These are phyloP conservation scores for Scaptomyza pallida DNA, from an alignment of 1,140 invertebrate species.

Conservation along the genomic window DNA sequence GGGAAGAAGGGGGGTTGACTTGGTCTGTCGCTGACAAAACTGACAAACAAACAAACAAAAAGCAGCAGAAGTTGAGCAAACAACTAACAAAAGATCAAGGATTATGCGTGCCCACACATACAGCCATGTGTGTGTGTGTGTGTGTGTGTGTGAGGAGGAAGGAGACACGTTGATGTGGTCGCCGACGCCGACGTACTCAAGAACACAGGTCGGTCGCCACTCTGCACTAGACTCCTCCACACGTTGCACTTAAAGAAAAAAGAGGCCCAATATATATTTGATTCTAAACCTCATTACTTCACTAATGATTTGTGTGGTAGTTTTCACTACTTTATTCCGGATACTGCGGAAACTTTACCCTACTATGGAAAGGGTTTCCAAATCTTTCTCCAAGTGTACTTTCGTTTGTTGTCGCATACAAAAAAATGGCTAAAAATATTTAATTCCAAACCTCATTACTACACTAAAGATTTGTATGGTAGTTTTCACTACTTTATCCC, in stretches of 20 bases:
- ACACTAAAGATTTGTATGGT: no score
- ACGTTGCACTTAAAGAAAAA: not conserved
- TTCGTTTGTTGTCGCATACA: no score
- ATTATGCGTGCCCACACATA: conserved; percentile 66
- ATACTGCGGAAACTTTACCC: no score
- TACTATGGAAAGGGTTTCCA: no score
- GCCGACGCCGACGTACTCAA: conserved; percentile 17
- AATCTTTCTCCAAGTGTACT: no score
- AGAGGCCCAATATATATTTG: no score
- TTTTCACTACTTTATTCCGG: no score
- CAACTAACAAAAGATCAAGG: conserved; percentile 81
- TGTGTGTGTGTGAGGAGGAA: conserved; percentile 26
- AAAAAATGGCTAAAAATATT: no score
- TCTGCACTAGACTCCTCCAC: conserved; percentile 3
- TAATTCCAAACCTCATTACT: no score
- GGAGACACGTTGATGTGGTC: conserved; percentile 23
- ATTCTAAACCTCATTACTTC: no score
- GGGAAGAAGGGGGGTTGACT: conserved; percentile 26
- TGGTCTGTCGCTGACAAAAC: conserved; percentile 25
- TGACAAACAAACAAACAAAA: conserved; percentile 24
- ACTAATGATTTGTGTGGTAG: no score
- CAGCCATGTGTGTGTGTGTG: conserved; percentile 7
- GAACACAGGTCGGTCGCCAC: conserved; percentile 23
- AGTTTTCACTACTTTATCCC: no score
- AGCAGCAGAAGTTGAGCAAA: conserved; percentile 69